Base-by-base conservation (phyloP, 2,113 vertebrate species). In the Rhinoderma darwinii region DNA sequence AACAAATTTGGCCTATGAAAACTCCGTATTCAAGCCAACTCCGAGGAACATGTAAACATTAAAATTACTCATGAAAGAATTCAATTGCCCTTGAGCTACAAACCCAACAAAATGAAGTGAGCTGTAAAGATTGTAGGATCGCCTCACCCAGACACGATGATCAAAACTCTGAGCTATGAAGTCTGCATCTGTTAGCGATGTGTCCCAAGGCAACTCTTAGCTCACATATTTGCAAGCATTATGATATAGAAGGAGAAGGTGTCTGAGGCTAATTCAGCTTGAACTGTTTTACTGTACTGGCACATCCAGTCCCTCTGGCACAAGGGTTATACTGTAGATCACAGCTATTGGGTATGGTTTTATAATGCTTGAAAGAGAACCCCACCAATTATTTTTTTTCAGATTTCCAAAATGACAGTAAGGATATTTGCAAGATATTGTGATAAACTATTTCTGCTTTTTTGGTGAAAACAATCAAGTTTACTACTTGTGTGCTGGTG, bases 191-290 rank as follows among this genome's bases (percentile, higher is more conserved):
- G 88, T 82, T 74, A 76, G 47, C 73, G 50, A 82, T 15, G 47
- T 15, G 2, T 63, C 10, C 84, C 86, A 87, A 82, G 86, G 86
- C 86, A 82, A 87, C 86, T 87, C 37, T 87, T 86, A 86, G 77
- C 84, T 81, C 84, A 81, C 77, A 59, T 80, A 81, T 86, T 86
- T 86, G 63, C 75, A 56, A 86, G 84, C 50, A 51, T 86, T 82
- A 87, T 82, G 78, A 87, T 87, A 87, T 87, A 56, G 86, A 87
- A 56, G 54, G 50, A 73, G 54, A 87, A 87, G 77, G 86, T 87
- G 86, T 87, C 78, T 73, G 70, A 74, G 86, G 86, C 68, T 82
- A 87, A 87, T 86, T 70, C 84, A 73, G 84, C 84, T 73, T 86
- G 77, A 86, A 86, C 66, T 37, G 85, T 59, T 81, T 81, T 73